phyloP scores from a whole-genome alignment of 2,113 vertebrate species.

The Myrmecophaga tridactyla region DNA sequence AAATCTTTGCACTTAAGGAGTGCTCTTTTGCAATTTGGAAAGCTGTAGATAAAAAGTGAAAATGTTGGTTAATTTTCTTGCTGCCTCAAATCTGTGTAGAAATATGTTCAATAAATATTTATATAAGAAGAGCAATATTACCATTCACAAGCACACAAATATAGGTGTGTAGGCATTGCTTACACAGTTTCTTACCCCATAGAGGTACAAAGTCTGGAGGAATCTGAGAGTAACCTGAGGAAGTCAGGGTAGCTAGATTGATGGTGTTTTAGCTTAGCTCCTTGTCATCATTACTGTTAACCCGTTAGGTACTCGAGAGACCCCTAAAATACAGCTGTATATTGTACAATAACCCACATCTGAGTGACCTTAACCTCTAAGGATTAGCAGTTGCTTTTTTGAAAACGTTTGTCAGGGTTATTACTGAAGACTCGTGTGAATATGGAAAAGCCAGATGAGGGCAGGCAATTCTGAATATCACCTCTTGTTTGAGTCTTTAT shows the following conservation, averaged over 20 bases:
- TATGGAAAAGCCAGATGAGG: constrained; percentile 9
- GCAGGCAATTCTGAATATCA: background rate
- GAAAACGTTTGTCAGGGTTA: constrained; percentile 32
- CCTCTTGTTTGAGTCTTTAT: background rate
- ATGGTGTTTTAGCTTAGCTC: background rate
- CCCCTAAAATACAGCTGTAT: background rate
- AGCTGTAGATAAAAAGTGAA: background rate
- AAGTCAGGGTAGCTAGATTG: background rate
- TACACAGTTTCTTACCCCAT: background rate
- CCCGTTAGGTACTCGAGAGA: background rate
- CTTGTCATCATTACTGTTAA: background rate
- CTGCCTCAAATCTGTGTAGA: background rate
- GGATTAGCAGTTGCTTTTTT: background rate
- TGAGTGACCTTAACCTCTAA: background rate
- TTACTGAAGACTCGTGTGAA: constrained; percentile 33
- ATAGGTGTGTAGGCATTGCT: background rate
- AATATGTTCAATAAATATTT: constrained; percentile 1
- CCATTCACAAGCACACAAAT: background rate
- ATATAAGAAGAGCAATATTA: background rate
- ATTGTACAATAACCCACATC: background rate
- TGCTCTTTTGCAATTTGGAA: background rate
- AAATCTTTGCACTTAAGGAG: background rate
- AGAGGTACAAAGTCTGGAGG: background rate
- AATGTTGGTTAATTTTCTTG: background rate
- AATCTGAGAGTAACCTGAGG: background rate